A percentile compares a stretch with the other conserved stretches of the same genome.
These are phyloP conservation scores for Monopis laevigella DNA, from an alignment of 2,888 invertebrate genomes.

Conservation along the genomic window DNA sequence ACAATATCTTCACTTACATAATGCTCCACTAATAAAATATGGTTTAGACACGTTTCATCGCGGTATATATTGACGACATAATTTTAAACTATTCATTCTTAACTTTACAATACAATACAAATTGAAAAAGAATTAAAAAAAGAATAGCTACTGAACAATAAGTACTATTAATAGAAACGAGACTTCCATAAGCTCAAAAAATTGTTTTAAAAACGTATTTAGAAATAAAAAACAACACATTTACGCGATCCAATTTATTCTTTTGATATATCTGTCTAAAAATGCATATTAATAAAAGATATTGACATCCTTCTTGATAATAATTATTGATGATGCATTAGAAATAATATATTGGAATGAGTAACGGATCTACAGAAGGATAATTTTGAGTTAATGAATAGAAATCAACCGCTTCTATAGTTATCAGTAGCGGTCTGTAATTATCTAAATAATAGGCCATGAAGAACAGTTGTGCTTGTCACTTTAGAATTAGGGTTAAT, in stretches of 20 bases:
- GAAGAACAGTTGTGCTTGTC: conserved; percentile 30
- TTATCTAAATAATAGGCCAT: conserved; percentile 31
- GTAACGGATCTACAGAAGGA: conserved; percentile 10
- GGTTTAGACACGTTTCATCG: conserved; percentile 37
- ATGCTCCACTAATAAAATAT: conserved; percentile 56
- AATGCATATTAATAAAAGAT: too few relatives aligned
- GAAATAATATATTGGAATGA: conserved; percentile 4
- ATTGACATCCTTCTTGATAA: too few relatives aligned
- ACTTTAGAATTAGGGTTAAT: conserved; percentile 19
- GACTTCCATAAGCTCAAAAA: too few relatives aligned
- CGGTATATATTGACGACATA: background rate
- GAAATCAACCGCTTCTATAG: conserved; percentile 18
- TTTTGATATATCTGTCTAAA: too few relatives aligned
- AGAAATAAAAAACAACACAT: too few relatives aligned
- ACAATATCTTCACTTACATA: conserved; percentile 55
- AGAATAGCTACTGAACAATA: too few relatives aligned
- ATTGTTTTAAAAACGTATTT: too few relatives aligned
- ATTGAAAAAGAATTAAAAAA: too few relatives aligned
- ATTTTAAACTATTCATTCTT: background rate
- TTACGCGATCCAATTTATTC: too few relatives aligned
- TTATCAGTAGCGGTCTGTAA: conserved; percentile 26
- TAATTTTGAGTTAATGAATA: conserved; percentile 18
- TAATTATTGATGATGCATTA: conserved; percentile 8
- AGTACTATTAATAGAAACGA: too few relatives aligned
- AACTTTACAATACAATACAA: too few relatives aligned